phyloP scores from a whole-genome alignment of 2,113 vertebrate species.

The Ceyx melanurus region DNA sequence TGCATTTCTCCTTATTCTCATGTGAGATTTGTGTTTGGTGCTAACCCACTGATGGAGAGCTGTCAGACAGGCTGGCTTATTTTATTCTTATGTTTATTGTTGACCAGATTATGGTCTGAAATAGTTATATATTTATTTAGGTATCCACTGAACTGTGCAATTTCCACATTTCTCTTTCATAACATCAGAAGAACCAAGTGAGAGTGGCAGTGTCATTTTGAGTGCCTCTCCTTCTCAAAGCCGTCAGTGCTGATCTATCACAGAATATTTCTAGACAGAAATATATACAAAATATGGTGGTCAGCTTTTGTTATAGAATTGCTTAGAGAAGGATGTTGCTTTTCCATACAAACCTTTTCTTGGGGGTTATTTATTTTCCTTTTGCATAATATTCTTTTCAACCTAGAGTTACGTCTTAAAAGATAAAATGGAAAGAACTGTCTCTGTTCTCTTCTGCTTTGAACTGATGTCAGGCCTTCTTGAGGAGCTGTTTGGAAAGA shows the following conservation, averaged over 20 bases:
- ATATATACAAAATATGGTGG: not conserved
- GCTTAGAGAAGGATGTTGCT: not conserved
- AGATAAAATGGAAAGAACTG: not conserved
- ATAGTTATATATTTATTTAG: not conserved
- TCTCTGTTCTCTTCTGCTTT: not conserved
- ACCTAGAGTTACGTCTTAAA: not conserved
- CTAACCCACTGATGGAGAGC: not conserved
- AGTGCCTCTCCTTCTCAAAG: not conserved
- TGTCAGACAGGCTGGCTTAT: not conserved
- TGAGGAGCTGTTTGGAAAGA: not conserved
- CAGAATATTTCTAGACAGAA: not conserved
- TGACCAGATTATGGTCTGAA: not conserved
- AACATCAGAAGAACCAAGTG: not conserved
- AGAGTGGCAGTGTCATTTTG: not conserved
- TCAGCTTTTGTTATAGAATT: not conserved
- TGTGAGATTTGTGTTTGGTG: not conserved
- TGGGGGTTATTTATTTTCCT: not conserved
- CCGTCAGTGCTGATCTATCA: fast-evolving
- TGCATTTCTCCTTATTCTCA: not conserved
- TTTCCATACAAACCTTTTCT: not conserved
- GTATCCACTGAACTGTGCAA: no score
- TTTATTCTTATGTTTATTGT: not conserved
- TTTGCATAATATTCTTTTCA: not conserved
- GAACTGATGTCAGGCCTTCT: not conserved
- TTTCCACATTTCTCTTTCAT: no score